Base-by-base conservation (phyloP, 35 echinoderm and acorn worm species). In the Patiria miniata region DNA sequence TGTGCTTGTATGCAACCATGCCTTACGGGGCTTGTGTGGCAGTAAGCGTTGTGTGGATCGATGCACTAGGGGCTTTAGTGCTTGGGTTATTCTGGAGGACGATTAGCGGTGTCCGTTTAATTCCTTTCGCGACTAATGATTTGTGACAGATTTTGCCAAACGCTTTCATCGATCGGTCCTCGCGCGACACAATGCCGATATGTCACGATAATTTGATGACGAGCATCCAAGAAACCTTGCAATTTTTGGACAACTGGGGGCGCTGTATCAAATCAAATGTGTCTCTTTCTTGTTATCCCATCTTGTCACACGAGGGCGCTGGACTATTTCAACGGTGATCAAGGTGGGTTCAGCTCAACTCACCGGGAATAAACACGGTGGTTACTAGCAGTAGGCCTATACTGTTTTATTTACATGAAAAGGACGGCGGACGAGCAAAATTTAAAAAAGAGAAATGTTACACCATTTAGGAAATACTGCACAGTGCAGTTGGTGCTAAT, bases 51-150 rank as follows among this genome's bases (percentile, higher is more conserved):
- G 29, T 30, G 19, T 10, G 65, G 34, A 73, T 73, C 65, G 26
- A 34, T 73, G 42, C 42, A 47, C 42, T 28, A 26, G 28, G 57
- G 28, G 57, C 14, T 30, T 73, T 73, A 73, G 26, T 30, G 34
- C 26, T 14, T 2, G 61, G 65, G 22, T 73, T 73, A 22, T 73
- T 73, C 23, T 23, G 65, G 65, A n/a, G 29, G 23, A 73, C 65
- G 65, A 73, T 73, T 73, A 73, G 65, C 65, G 30, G 34, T 73
- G 65, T 73, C 65, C 34, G 65, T 73, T 73, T 73, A 34, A 47
- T 47, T 47, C 42, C 42, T 47, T 47, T 47, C 4, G 42, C 42
- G 19, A 34, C 14, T 73, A 73, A 73, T 73, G 65, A 73, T 73
- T 73, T 73, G 26, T 34, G 65, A 73, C 65, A 73, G 65, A 73